Evolutionary conservation across 92 coral and sea anemone species (phyloP).

Genomic region (Porites rus): DNA sequence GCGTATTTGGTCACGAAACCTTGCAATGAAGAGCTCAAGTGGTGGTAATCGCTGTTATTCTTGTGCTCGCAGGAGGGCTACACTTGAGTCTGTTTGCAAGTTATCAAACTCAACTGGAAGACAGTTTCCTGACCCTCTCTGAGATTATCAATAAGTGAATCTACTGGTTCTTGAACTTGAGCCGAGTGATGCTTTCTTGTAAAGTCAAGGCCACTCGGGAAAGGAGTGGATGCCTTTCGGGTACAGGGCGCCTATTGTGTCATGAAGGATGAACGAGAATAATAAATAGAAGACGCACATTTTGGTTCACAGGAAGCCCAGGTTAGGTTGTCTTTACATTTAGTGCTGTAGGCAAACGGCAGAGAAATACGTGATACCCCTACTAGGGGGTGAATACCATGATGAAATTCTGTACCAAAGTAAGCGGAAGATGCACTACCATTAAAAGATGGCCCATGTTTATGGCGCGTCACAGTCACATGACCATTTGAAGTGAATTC

Average conservation of each 20-base stretch:
- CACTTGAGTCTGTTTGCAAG: constrained; percentile 27
- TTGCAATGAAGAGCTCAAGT: constrained; percentile 48
- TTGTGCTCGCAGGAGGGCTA: constrained; percentile 39
- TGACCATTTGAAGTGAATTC: too few relatives aligned
- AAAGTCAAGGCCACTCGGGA: not conserved
- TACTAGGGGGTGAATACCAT: too few relatives aligned
- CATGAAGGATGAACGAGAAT: not conserved
- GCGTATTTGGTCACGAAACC: constrained; percentile 61
- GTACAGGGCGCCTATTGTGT: not conserved
- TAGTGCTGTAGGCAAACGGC: not conserved
- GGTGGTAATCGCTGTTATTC: constrained; percentile 62
- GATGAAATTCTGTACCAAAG: too few relatives aligned
- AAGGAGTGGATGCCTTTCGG: not conserved
- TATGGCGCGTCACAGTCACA: too few relatives aligned
- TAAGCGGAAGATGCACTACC: too few relatives aligned
- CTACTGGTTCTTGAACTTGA: constrained; percentile 36
- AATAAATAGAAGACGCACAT: not conserved
- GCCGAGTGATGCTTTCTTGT: not conserved
- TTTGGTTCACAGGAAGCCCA: not conserved
- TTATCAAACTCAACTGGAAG: not conserved
- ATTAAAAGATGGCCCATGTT: too few relatives aligned
- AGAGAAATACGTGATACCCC: not conserved
- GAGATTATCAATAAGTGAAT: constrained; percentile 39
- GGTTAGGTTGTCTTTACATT: not conserved
- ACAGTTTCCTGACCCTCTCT: constrained; percentile 42